phyloP scores from a whole-genome alignment of 2,797 vertebrate species.

The Cynodonichthys magdalenae region DNA sequence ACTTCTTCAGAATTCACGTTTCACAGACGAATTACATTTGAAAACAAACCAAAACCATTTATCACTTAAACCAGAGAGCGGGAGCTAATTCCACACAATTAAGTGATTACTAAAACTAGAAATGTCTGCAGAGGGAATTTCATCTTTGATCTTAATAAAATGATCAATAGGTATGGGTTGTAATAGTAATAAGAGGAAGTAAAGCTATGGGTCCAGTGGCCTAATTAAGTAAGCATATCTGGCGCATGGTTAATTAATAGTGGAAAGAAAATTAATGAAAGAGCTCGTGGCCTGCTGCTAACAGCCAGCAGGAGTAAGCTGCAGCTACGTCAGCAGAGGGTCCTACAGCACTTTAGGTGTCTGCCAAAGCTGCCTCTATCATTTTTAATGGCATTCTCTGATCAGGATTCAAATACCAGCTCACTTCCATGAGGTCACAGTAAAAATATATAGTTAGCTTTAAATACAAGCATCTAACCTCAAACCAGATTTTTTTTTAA shows the following conservation, averaged over 20 bases:
- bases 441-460: conserved; percentile 26
- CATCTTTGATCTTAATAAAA: conserved; percentile 56
- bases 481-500: conserved; percentile 38
- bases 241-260: conserved; percentile 76
- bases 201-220: conserved; percentile 60
- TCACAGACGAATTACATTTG: conserved; percentile 7
- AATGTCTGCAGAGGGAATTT: conserved; percentile 39
- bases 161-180: conserved; percentile 72
- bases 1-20: conserved; percentile 22
- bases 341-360: conserved; percentile 66
- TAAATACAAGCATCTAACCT: conserved; percentile 40
- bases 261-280: conserved; percentile 72
- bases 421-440: conserved; percentile 29
- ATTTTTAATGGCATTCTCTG: conserved; percentile 31
- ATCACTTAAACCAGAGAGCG: conserved; percentile 13
- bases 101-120: conserved; percentile 39
- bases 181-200: conserved; percentile 64
- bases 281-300: conserved; percentile 63
- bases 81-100: conserved; percentile 28
- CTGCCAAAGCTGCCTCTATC: conserved; percentile 67
- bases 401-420: conserved; percentile 38
- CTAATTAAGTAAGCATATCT: conserved; percentile 74
- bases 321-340: conserved; percentile 61
- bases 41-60: not conserved
- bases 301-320: conserved; percentile 68